Percentiles rank a stretch among this genome's conserved stretches.
phyloP scores from a whole-genome alignment of 1,140 invertebrate species.

The Delia radicum region DNA sequence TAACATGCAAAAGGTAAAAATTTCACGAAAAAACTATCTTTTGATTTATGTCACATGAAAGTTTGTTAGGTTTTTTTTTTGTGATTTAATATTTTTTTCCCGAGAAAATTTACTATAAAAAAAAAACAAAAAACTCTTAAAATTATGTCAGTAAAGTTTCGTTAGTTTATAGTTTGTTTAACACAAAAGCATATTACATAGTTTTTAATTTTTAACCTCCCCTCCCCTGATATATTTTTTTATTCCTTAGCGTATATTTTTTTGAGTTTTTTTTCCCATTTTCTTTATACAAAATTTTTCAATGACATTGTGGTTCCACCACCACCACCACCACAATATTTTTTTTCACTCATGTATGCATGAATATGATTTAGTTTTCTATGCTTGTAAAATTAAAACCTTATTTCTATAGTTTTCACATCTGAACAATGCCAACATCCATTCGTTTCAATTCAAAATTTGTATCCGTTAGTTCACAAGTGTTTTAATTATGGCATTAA shows the following conservation, averaged over 20 bases:
- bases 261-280: not conserved
- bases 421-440: not conserved
- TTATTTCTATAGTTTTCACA: not conserved
- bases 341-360: not conserved
- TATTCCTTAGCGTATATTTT: too few relatives aligned
- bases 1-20: not conserved
- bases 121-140: not conserved
- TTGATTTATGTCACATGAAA: not conserved
- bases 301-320: not conserved
- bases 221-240: not conserved
- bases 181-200: not conserved
- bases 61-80: not conserved
- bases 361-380: too few relatives aligned
- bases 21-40: not conserved
- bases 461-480: not conserved
- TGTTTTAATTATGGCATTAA: slow-evolving; percentile 14
- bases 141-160: not conserved
- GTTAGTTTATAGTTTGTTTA: not conserved
- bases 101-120: too few relatives aligned
- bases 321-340: not conserved
- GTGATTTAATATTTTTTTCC: not conserved
- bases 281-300: not conserved
- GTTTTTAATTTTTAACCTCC: not conserved
- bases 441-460: not conserved
- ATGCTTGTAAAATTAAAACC: too few relatives aligned